Conservation (phyloP, 1,140 invertebrate species). For the Aleiodes sp. region DNA sequence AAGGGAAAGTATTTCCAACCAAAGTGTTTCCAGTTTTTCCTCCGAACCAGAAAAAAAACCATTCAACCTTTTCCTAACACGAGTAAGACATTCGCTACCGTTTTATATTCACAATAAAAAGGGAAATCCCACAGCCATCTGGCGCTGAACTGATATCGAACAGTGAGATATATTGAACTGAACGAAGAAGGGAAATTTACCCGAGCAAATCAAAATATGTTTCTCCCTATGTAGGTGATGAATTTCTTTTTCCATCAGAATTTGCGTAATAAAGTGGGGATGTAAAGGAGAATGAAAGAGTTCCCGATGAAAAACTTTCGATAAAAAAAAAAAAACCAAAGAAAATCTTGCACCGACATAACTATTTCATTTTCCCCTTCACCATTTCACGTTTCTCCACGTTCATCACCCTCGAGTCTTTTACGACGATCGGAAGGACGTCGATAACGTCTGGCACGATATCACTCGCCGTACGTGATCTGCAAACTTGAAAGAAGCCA, state of each 20-base stretch:
- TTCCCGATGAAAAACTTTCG: no score
- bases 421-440: slow-evolving; percentile 13
- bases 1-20: background rate
- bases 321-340: background rate
- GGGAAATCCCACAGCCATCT: background rate
- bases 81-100: background rate
- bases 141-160: slow-evolving; percentile 5
- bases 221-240: background rate
- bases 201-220: background rate
- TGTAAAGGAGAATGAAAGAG: no score
- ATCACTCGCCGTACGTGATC: background rate
- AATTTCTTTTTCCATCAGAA: background rate
- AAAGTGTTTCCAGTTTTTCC: background rate
- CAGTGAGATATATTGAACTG: background rate
- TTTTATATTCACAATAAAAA: slow-evolving; percentile 21
- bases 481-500: background rate
- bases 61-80: background rate
- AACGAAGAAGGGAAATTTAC: background rate
- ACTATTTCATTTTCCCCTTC: background rate
- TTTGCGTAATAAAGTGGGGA: background rate
- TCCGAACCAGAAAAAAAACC: background rate
- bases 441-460: background rate
- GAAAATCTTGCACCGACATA: background rate
- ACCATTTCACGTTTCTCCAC: background rate
- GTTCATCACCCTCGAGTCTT: slow-evolving; percentile 10